Conservation (phyloP, 2,888 invertebrate genomes). For the Lasioglossum calceatum region DNA sequence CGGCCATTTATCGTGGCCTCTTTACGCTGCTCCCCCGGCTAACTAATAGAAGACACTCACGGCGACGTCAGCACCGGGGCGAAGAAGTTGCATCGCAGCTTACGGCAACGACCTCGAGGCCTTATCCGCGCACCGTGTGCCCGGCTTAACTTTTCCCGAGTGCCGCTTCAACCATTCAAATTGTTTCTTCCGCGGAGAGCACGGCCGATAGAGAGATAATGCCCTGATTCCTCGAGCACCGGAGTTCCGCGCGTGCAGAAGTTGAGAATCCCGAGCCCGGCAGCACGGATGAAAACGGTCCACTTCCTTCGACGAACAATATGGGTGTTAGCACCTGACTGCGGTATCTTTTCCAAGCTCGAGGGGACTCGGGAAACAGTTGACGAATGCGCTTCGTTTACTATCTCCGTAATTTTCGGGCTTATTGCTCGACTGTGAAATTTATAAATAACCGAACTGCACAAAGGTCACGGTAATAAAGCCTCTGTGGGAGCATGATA, state of each 20-base stretch:
- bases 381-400: background rate
- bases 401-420: background rate
- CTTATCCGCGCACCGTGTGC: constrained; percentile 33
- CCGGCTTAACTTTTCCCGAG: constrained; percentile 44
- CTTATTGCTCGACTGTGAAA: background rate
- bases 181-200: constrained; percentile 33
- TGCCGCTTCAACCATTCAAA: constrained; percentile 47
- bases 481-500: too few relatives aligned
- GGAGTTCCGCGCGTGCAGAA: constrained; percentile 42
- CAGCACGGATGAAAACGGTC: background rate
- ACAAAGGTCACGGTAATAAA: too few relatives aligned
- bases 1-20: constrained; percentile 57
- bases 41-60: constrained; percentile 48
- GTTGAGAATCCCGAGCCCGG: constrained; percentile 38
- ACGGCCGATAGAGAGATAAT: constrained; percentile 50
- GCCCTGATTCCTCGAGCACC: constrained; percentile 44
- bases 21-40: constrained; percentile 43
- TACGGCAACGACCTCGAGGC: constrained; percentile 32
- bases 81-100: constrained; percentile 42
- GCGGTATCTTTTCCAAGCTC: background rate
- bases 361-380: background rate
- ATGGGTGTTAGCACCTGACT: background rate
- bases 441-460: too few relatives aligned
- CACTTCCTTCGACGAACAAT: constrained; percentile 17
- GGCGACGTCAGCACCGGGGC: constrained; percentile 34